Conservation (phyloP, 2,797 vertebrate genomes). For the Clarias fuscus region DNA sequence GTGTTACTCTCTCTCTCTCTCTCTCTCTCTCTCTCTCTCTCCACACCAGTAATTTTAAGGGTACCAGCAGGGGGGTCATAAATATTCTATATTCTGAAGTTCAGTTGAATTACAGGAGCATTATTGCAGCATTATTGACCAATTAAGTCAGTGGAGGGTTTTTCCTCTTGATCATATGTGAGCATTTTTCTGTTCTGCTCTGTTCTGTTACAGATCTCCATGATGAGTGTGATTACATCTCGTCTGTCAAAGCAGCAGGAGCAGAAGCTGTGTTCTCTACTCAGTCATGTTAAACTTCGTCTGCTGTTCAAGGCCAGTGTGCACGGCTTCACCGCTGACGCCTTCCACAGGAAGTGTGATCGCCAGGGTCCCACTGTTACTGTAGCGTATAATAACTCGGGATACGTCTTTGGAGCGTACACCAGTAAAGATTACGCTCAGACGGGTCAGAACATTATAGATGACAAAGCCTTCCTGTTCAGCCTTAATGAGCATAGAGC, state of each 20-base stretch:
- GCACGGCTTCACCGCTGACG: conserved; percentile 53
- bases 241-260: conserved; percentile 58
- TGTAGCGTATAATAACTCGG: conserved; percentile 66
- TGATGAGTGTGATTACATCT: conserved; percentile 65
- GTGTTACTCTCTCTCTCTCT: neutral
- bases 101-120: neutral
- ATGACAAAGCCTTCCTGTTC: conserved; percentile 68
- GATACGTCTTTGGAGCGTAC: conserved; percentile 67
- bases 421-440: conserved; percentile 60
- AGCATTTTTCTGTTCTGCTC: no score
- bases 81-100: neutral
- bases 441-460: neutral
- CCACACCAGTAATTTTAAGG: no score
- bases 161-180: no score
- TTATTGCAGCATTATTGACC: neutral
- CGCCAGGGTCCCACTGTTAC: conserved; percentile 59
- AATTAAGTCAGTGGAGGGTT: neutral
- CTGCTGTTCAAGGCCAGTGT: conserved; percentile 70
- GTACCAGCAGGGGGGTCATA: no score
- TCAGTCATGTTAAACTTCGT: conserved; percentile 58
- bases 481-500: conserved; percentile 47
- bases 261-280: conserved; percentile 61
- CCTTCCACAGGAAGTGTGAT: conserved; percentile 69
- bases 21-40: neutral
- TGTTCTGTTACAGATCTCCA: conserved; percentile 43